A percentile compares a stretch with the other conserved stretches of the same genome.
Conservation (phyloP, 2,888 invertebrate species). For the Plusia festucae region DNA sequence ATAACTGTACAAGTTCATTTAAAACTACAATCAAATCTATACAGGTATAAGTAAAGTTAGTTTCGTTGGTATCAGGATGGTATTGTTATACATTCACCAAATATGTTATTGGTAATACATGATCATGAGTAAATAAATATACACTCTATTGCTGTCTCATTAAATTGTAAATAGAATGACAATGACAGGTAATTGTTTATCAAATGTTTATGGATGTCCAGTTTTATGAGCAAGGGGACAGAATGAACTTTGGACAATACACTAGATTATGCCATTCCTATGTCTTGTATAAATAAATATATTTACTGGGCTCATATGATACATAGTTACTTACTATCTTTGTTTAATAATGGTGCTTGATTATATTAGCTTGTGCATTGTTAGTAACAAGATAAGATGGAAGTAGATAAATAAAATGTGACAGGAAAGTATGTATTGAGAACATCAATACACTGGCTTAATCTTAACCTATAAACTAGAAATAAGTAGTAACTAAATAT, state of each 20-base stretch:
- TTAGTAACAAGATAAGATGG: slow-evolving; percentile 59
- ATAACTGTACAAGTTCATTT: slow-evolving; percentile 9
- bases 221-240: slow-evolving; percentile 49
- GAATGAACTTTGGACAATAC: slow-evolving; percentile 39
- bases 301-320: slow-evolving; percentile 22
- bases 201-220: slow-evolving; percentile 49
- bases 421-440: slow-evolving; percentile 37
- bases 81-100: slow-evolving; percentile 13
- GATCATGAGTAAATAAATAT: slow-evolving; percentile 17
- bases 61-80: neutral
- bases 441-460: slow-evolving; percentile 39
- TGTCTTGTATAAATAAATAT: slow-evolving; percentile 22
- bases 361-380: slow-evolving; percentile 55
- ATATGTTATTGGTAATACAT: slow-evolving; percentile 14
- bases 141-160: slow-evolving; percentile 37
- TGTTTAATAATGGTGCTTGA: slow-evolving; percentile 53
- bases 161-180: slow-evolving; percentile 39
- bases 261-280: slow-evolving; percentile 25
- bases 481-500: slow-evolving; percentile 38
- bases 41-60: slow-evolving; percentile 1
- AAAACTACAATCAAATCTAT: neutral
- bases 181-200: slow-evolving; percentile 53
- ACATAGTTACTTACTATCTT: slow-evolving; percentile 40
- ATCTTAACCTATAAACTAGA: slow-evolving; percentile 53
- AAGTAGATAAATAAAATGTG: slow-evolving; percentile 47